Evolutionary conservation across 2,113 vertebrate genomes (phyloP).

Genomic region (Pholis gunnellus): DNA sequence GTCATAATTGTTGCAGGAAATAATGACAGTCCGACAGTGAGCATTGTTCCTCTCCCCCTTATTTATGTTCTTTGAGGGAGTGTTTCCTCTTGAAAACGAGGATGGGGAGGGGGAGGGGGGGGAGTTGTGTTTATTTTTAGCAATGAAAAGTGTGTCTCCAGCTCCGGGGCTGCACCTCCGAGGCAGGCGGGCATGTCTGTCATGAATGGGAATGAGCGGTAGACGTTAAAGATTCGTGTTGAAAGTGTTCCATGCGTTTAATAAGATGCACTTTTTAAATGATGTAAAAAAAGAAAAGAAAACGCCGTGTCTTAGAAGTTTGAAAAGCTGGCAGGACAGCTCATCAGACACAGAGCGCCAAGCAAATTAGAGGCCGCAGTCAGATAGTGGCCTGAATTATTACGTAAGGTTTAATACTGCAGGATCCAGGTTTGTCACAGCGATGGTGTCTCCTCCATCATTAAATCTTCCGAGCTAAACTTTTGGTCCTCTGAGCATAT

Average conservation of each 20-base stretch:
- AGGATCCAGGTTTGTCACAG: slow-evolving; percentile 15
- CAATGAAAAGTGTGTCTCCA: slow-evolving; percentile 41
- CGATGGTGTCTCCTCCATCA: slow-evolving; percentile 33
- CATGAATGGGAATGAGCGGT: slow-evolving; percentile 25
- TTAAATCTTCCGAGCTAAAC: slow-evolving; percentile 49
- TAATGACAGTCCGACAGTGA: slow-evolving; percentile 51
- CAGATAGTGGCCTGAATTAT: slow-evolving; percentile 26
- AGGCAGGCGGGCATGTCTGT: slow-evolving; percentile 34
- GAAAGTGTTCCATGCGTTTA: slow-evolving; percentile 20
- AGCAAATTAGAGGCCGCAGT: slow-evolving; percentile 23
- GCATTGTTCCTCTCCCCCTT: slow-evolving; percentile 36
- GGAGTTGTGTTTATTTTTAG: slow-evolving; percentile 63
- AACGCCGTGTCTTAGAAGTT: slow-evolving; percentile 1
- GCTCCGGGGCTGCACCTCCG: slow-evolving; percentile 25
- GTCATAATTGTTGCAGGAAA: slow-evolving; percentile 53
- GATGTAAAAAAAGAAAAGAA: not conserved
- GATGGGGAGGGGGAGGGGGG: not conserved
- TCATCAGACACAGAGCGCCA: slow-evolving; percentile 12
- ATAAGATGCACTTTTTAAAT: slow-evolving; percentile 11
- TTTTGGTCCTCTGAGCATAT: slow-evolving; percentile 41
- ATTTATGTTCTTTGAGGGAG: slow-evolving; percentile 16
- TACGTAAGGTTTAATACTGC: slow-evolving; percentile 14
- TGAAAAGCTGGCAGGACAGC: slow-evolving; percentile 4
- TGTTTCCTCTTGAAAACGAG: slow-evolving; percentile 32
- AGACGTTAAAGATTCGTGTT: slow-evolving; percentile 8